A percentile compares a stretch with the other conserved stretches of the same genome.
Evolutionary conservation across 2,113 vertebrate genomes (phyloP).

Genomic region (Dolichotis patagonum): DNA sequence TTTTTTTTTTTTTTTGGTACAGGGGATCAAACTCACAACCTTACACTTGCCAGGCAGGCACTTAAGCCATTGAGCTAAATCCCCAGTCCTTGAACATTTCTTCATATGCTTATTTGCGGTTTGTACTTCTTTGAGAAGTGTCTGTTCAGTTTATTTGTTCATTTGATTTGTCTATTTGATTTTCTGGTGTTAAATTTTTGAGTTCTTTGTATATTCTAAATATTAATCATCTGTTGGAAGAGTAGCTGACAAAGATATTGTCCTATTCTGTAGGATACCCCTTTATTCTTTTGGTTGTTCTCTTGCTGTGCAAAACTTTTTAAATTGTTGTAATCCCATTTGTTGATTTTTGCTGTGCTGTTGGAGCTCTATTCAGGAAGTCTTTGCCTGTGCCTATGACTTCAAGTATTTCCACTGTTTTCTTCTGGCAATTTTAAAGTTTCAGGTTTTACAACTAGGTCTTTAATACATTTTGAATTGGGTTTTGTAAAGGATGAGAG

Average conservation of each 20-base stretch:
- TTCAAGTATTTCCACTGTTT: background rate
- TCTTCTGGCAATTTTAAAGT: background rate
- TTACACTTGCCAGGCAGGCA: no score
- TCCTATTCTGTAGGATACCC: background rate
- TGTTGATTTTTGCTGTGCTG: background rate
- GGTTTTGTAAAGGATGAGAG: background rate
- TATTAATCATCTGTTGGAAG: background rate
- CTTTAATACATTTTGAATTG: background rate
- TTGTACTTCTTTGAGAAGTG: background rate
- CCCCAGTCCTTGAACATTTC: background rate
- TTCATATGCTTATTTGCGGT: background rate
- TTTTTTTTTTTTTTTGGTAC: no score
- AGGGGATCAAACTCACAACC: no score
- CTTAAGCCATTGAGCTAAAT: no score
- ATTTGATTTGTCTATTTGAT: background rate
- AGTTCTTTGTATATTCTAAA: background rate
- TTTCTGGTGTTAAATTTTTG: background rate
- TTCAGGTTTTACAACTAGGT: background rate
- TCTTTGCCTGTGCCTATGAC: background rate
- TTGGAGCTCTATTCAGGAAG: background rate
- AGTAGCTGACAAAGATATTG: background rate
- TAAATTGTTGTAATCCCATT: background rate
- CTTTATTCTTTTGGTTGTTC: background rate
- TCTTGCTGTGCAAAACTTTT: background rate
- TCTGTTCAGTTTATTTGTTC: background rate